Evolutionary conservation across 2,797 vertebrate genomes (phyloP).

Genomic region (Phrynocephalus guinanensis): DNA sequence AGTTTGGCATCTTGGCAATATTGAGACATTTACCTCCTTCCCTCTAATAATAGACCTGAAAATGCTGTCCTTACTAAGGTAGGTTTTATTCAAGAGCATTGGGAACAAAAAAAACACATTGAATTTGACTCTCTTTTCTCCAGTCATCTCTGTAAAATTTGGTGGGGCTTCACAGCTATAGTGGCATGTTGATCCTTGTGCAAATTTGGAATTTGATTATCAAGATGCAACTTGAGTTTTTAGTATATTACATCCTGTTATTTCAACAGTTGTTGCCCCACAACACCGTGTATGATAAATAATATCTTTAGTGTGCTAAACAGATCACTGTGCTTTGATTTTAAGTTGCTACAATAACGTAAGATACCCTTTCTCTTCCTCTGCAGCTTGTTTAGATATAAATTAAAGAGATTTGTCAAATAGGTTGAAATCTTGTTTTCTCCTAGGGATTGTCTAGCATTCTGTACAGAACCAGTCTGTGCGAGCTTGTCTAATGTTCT

Average conservation of each 20-base stretch:
- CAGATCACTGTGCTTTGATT: background rate
- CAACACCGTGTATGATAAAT: background rate
- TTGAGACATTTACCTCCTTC: too few species aligned
- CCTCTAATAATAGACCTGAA: too few species aligned
- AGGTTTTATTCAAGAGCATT: too few species aligned
- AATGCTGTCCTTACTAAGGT: too few species aligned
- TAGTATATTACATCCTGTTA: background rate
- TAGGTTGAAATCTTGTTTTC: slow-evolving; percentile 48
- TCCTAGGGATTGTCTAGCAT: slow-evolving; percentile 93
- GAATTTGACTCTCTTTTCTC: background rate
- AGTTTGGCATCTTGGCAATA: too few species aligned
- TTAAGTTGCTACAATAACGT: background rate
- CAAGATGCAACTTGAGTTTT: background rate
- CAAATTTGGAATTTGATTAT: background rate
- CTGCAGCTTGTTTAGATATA: background rate
- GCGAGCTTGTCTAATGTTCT: slow-evolving; percentile 96
- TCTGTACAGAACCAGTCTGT: slow-evolving; percentile 98
- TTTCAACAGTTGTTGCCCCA: background rate
- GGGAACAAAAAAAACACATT: too few species aligned
- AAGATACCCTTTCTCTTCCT: background rate
- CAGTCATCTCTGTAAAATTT: background rate
- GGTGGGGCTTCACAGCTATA: background rate
- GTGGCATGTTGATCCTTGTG: background rate
- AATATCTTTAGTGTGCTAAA: background rate
- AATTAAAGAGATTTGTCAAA: slow-evolving; percentile 28